Evolutionary conservation across 2,113 vertebrate genomes (phyloP), one percentile per base, ranked within the genome.

Genomic region (Nematolebias whitei): DNA sequence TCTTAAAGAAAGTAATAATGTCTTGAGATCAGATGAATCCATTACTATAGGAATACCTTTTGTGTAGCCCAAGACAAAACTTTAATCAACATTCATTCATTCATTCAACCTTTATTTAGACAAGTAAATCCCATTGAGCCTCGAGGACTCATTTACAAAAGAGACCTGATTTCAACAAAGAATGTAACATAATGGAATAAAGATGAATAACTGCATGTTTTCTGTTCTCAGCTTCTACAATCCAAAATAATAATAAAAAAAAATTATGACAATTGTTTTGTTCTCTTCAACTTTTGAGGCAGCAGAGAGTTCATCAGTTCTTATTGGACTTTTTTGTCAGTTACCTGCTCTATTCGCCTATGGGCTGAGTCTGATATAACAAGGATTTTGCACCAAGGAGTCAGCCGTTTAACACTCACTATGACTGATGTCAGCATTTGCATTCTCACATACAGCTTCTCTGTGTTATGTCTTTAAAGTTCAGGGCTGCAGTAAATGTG

Each of bases 401-500:
- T 26, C 41, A 16, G 22, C 10, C 40, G 16, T 26, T 60, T 60
- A 45, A n/a, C 32, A 24, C 47, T 22, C 57, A 60, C 41, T 32
- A 20, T 60, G 57, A 45, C 18, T 59, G 40, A 59, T 45, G 26
- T 59, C 10, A 45, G 20, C 24, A 47, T 56, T 56, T 56, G 35
- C 35, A 39, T 56, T 23, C 20, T 20, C 38, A 40, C 20, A 56
- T 23, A 23, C 20, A 50, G 14, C 19, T 50, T 15, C 35, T 26
- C 14, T 61, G 32, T 13, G 15, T 51, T 23, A 39, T 40, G 2
- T 39, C 32, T 50, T 50, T 13, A 26, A 63, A 22, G 14, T 63
- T 63, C 41, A 50, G 23, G 47, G 32, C 35, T 63, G 60, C 47
- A 50, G 47, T 40, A 51, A 50, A 63, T 62, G 5, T 49, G 19